Evolutionary conservation across 2,797 vertebrate species (phyloP).

Genomic region (Sebastes variabilis): DNA sequence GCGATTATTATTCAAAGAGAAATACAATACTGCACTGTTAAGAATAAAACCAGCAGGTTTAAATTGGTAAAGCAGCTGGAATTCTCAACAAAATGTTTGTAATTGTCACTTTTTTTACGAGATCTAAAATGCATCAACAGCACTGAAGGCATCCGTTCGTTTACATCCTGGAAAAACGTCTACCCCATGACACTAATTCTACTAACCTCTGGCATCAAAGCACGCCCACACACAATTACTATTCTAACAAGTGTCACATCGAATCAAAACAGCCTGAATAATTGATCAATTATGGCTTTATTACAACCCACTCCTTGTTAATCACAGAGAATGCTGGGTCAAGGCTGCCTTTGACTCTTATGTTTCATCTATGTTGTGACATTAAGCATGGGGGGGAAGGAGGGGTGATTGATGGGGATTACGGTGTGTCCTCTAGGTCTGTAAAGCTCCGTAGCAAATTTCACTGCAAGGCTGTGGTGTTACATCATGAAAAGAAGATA

Average conservation of each 20-base stretch:
- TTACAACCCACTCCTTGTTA: conserved; percentile 27
- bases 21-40: background rate
- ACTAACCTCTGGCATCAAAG: conserved; percentile 20
- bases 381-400: background rate
- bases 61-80: background rate
- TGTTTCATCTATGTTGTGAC: conserved; percentile 21
- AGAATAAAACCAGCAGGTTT: background rate
- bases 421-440: background rate
- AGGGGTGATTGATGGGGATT: conserved; percentile 11
- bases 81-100: background rate
- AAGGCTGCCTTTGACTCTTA: conserved; percentile 20
- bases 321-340: conserved; percentile 16
- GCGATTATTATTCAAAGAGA: conserved; percentile 3
- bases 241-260: conserved; percentile 28
- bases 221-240: background rate
- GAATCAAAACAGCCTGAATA: conserved; percentile 42
- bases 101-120: background rate
- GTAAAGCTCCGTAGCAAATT: background rate
- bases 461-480: background rate
- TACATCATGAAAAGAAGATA: background rate
- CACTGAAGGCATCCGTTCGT: background rate
- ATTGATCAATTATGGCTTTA: conserved; percentile 53
- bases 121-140: background rate
- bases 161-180: background rate
- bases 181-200: conserved; percentile 7